A percentile compares a stretch with the other conserved stretches of the same genome.
Conservation (phyloP, 1,140 invertebrate species). For the Oedothorax gibbosus region DNA sequence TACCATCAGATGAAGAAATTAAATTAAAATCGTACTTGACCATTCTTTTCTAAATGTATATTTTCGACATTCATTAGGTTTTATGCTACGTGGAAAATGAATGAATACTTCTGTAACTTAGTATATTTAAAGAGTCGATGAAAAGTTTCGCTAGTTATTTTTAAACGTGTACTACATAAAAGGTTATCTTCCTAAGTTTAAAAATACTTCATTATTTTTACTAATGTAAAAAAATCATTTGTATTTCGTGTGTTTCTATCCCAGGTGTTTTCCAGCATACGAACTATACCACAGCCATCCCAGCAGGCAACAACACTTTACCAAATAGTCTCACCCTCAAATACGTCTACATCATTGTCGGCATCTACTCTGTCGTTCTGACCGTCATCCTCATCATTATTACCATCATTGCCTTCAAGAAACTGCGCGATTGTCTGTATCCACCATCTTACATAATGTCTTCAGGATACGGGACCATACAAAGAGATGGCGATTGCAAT, state of each 20-base stretch:
- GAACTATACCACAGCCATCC: not conserved
- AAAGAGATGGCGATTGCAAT: not conserved
- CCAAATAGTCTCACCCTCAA: not conserved
- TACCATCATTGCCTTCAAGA: not conserved
- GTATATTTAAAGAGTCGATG: no score
- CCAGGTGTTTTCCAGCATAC: not conserved
- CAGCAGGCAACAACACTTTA: not conserved
- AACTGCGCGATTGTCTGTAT: not conserved
- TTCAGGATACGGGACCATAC: not conserved
- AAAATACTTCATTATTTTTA: not conserved
- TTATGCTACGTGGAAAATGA: no score
- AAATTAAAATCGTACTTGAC: no score
- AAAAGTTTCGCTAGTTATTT: no score
- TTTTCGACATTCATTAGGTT: no score
- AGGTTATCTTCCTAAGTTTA: not conserved
- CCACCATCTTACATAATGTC: not conserved
- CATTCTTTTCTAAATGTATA: no score
- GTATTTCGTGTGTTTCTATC: not conserved
- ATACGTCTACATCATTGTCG: constrained; percentile 9
- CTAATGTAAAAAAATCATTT: not conserved
- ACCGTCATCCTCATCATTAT: not conserved
- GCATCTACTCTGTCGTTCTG: constrained; percentile 1
- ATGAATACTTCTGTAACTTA: no score
- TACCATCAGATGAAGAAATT: no score
- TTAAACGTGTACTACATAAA: not conserved